Evolutionary conservation across 2,113 vertebrate species (phyloP), one percentile per base, ranked within the genome.

Genomic region (Leuciscus idus): DNA sequence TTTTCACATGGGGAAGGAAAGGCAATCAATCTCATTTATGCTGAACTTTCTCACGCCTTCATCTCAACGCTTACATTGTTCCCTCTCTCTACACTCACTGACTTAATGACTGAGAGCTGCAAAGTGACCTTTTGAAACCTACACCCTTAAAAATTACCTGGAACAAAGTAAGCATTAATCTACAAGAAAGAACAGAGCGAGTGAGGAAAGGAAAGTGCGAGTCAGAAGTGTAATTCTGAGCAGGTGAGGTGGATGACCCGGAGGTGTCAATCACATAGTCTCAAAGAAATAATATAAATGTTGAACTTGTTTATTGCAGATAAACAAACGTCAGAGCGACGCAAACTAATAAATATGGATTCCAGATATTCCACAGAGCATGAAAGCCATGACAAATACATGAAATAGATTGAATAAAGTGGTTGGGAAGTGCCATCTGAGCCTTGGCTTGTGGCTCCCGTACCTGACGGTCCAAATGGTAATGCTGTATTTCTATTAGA

Each of bases 1-100:
- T 84, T 84, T 83, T 72, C 68, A 26, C 82, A 73, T 59, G 68
- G 68, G 82, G 33, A 84, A 39, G 68, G 50, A 73, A 68, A 84
- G 52, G 68, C 82, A 84, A 84, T 84, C 82, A 84, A 84, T 84
- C 81, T 84, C 82, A 84, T 73, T 72, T 84, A 84, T 84, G 50
- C 68, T 84, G 82, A 84, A 84, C 82, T 84, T 84, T 84, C 82
- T 73, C 82, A 84, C 66, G 82, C 82, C 50, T 84, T 84, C 82
- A 59, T 73, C 66, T 84, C 68, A 73, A 39, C 50, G n/a, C 82
- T 84, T 84, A 39, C 68, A 73, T 52, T 57, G 82, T 84, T 84
- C 68, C 30, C 6, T 50, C 82, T 83, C 50, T 57, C 33, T 73
- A 39, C 68, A 73, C 21, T 57, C 81, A n/a, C 81, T 17, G 81